phyloP scores from a whole-genome alignment of 2,113 vertebrate species.

The Athene cunicularia region DNA sequence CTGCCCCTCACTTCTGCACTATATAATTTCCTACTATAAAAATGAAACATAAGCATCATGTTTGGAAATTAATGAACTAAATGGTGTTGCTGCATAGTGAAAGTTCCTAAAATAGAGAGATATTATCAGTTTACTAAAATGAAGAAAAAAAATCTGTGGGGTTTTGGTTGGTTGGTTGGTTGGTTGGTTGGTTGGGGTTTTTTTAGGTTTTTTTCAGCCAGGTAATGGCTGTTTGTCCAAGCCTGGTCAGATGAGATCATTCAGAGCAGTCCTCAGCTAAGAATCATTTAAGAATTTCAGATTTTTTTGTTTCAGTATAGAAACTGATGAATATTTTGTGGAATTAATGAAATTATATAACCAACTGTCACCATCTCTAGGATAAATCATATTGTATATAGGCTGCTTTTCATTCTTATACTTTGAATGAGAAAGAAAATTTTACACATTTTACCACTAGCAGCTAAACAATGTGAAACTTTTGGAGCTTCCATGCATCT shows the following conservation, averaged over 20 bases:
- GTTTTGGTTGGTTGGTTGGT: background rate
- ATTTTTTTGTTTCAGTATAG: background rate
- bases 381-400: background rate
- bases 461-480: background rate
- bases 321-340: background rate
- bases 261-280: background rate
- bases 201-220: background rate
- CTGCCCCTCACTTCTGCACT: background rate
- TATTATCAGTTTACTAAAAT: background rate
- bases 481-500: background rate
- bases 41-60: background rate
- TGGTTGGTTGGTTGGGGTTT: background rate
- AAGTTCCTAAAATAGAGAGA: background rate
- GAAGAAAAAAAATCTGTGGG: background rate
- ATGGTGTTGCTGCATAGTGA: fast-evolving
- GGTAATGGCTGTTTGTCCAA: background rate
- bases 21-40: background rate
- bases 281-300: background rate
- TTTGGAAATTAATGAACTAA: background rate
- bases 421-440: background rate
- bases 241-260: background rate
- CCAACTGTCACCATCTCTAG: background rate
- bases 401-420: background rate
- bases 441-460: background rate
- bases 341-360: background rate